Conservation (phyloP, 2,797 vertebrate species). For the Arrhamphus sclerolepis region DNA sequence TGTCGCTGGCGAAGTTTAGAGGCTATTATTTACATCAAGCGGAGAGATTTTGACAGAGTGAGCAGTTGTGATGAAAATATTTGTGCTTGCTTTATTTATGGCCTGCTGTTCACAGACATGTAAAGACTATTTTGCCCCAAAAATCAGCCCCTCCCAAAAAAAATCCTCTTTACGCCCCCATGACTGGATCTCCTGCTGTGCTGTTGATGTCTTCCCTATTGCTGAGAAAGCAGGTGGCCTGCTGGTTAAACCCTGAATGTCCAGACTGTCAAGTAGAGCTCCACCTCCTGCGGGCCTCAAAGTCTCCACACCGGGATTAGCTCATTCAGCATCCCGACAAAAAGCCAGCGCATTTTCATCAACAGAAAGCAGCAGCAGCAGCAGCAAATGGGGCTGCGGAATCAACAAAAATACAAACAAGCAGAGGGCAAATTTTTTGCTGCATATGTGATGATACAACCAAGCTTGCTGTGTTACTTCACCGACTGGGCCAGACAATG, state of each 20-base stretch:
- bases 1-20: slow-evolving; percentile 7
- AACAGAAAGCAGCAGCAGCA: background rate
- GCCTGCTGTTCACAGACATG: slow-evolving; percentile 39
- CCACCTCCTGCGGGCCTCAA: slow-evolving; percentile 5
- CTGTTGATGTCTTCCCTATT: slow-evolving; percentile 36
- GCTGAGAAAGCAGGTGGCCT: slow-evolving; percentile 65
- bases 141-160: slow-evolving; percentile 29
- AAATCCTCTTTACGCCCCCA: slow-evolving; percentile 53
- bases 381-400: too few relatives aligned
- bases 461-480: too few relatives aligned
- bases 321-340: slow-evolving; percentile 9
- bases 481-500: background rate
- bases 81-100: background rate
- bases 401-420: too few relatives aligned
- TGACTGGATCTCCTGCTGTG: slow-evolving; percentile 46
- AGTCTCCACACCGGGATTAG: slow-evolving; percentile 45
- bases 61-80: background rate
- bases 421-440: too few relatives aligned
- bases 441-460: background rate
- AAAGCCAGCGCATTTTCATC: slow-evolving; percentile 29
- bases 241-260: slow-evolving; percentile 55
- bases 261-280: slow-evolving; percentile 47
- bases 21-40: background rate
- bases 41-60: background rate
- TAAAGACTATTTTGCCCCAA: slow-evolving; percentile 27